Base-by-base conservation (phyloP, 1,140 invertebrate species). In the Leucophenga varia region DNA sequence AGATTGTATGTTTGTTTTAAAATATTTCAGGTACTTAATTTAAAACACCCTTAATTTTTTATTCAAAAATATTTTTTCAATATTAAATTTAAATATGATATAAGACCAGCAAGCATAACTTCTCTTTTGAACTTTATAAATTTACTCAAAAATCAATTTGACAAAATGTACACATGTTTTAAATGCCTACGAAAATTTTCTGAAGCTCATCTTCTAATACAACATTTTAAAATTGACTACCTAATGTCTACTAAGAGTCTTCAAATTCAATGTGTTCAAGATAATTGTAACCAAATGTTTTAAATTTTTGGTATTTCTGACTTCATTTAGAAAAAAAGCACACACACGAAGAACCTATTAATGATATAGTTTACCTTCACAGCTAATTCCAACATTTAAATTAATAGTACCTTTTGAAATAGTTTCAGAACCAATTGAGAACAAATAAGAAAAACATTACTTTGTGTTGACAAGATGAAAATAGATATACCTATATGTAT, bases 1-100 rank as follows among this genome's bases (percentile, higher is more conserved):
- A 18, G 45, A 12, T 28, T 47, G 12, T 35, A 47, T 40, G 31
- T 19, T 39, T 47, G 45, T 17, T 47, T 47, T 30, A 47, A 47
- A 38, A 28, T 38, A 8, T 32, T 47, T 40, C 45, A 47, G 2
- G 20, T 25, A 2, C 14, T 47, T 3, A n/a, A n/a, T 19, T 40
- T 47, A 39, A 17, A 40, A 20, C 40, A 47, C 31, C 45, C 45
- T 10, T 2, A 30, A 30, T 3, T 19, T 9, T 47, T 39, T 39
- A 47, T 40, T 4, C 37, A 47, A 39, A 17, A 47, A 22, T 39
- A 17, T 39, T 40, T 47, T 13, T 47, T 39, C 40, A 18, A 39
- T 3, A 47, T 47, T 13, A 10, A 32, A 13, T 16, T 25, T 3
- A 16, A 7, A 2, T 39, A 21, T 32, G 45, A 40, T 21, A 9